A percentile compares a stretch with the other conserved stretches of the same genome.
phyloP scores from a whole-genome alignment of 1,140 invertebrate genomes.

The Ips typographus region DNA sequence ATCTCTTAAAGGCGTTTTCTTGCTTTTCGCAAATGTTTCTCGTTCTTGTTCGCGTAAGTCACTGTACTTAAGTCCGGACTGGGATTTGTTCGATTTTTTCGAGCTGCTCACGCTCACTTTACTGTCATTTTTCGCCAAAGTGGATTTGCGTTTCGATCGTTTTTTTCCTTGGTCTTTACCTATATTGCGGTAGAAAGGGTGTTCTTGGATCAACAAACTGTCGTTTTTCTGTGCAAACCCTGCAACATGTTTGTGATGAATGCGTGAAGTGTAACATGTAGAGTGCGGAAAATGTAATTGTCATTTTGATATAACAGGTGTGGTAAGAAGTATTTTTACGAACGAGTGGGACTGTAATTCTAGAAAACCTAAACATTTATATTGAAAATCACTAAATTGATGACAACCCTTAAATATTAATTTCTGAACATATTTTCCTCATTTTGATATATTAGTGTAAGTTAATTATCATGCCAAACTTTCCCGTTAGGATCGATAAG shows the following conservation, averaged over 20 bases:
- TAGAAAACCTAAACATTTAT: background rate
- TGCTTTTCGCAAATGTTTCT: too few relatives aligned
- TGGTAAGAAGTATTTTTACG: too few relatives aligned
- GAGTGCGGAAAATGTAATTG: too few relatives aligned
- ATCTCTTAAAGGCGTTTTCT: too few relatives aligned
- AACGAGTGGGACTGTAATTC: too few relatives aligned
- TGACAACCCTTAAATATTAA: background rate
- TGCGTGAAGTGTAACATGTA: too few relatives aligned
- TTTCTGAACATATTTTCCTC: too few relatives aligned
- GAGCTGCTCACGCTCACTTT: too few relatives aligned
- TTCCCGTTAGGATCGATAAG: slow-evolving; percentile 44
- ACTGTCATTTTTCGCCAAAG: slow-evolving; percentile 15
- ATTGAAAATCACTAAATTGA: background rate
- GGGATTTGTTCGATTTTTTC: too few relatives aligned
- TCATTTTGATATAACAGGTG: too few relatives aligned
- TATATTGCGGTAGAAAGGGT: slow-evolving; percentile 30
- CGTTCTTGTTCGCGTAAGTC: too few relatives aligned
- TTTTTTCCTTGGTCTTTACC: slow-evolving; percentile 30
- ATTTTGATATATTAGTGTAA: background rate
- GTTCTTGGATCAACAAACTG: slow-evolving; percentile 33
- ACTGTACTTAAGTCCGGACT: too few relatives aligned
- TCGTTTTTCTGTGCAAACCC: slow-evolving; percentile 25
- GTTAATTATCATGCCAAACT: slow-evolving; percentile 40
- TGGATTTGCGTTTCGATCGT: slow-evolving; percentile 17
- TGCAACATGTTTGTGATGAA: background rate